Percentiles rank a stretch among this genome's conserved stretches.
Evolutionary conservation across 2,113 vertebrate genomes (phyloP).

Genomic region (Ploceus nigricollis): DNA sequence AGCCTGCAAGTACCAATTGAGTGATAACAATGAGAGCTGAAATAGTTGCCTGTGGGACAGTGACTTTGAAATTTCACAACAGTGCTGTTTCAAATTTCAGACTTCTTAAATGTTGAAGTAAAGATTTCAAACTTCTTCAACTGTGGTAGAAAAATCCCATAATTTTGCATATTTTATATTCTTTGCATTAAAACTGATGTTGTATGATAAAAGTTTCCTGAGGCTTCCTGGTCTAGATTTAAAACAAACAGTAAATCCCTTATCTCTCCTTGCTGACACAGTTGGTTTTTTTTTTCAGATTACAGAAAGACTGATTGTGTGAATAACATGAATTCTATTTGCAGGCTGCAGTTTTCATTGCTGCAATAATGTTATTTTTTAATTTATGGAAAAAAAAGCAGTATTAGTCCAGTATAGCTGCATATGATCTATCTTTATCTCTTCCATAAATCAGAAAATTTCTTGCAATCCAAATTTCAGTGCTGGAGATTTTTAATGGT

Average conservation of each 20-base stretch:
- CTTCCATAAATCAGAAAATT: neutral
- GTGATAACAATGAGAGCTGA: neutral
- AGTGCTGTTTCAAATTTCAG: neutral
- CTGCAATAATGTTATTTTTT: neutral
- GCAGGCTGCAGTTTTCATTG: neutral
- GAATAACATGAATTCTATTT: neutral
- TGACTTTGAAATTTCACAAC: neutral
- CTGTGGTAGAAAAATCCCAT: neutral
- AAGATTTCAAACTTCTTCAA: neutral
- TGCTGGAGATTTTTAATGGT: neutral
- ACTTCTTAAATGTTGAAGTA: neutral
- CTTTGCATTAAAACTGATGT: neutral
- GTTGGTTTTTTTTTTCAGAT: neutral
- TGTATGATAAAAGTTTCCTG: neutral
- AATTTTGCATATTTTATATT: neutral
- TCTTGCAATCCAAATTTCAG: neutral
- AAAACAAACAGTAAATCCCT: neutral
- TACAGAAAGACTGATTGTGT: neutral
- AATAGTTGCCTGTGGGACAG: neutral
- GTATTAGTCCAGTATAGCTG: neutral
- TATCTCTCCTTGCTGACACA: neutral
- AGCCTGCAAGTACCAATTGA: neutral
- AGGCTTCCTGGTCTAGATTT: neutral
- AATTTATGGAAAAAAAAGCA: neutral
- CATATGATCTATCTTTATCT: neutral